Base-by-base conservation (phyloP, 2,888 invertebrate genomes). In the Cerceris ruficornis region DNA sequence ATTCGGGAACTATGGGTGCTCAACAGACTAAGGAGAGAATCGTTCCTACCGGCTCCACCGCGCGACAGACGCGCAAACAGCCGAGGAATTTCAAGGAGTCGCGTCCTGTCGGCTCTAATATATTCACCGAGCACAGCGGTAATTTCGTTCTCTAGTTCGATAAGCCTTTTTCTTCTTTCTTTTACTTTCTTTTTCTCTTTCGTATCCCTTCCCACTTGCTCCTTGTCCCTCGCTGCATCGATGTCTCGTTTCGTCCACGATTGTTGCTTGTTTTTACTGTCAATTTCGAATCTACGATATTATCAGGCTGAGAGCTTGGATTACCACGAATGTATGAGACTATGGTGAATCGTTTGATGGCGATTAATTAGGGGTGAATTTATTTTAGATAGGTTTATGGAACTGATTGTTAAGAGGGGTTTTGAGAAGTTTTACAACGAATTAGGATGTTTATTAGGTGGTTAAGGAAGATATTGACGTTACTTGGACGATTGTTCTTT, bases 111-210 rank as follows among this genome's bases (percentile, higher is more conserved):
- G 96, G 97, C 90, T 96, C 97, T 89, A 98, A 98, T 94, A 97
- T 98, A 93, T 98, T 98, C 93, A 98, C 98, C 54, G 98, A 98
- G 94, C 98, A 98, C 93, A 98, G 96, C 93, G 98, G 98, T 98
- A 94, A 95, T 96, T 69, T 73, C 52, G 41, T 58, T 75, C 59
- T 57, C 75, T 55, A 59, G 70, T 59, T 57, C 28, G 58, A 8
- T 65, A 17, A 52, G 60, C 60, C 58, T 66, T 75, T 75, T 74
- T 65, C 67, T 65, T 69, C 79, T 72, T 79, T 79, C 72, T 57
- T 60, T 68, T 79, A 69, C 70, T 61, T 67, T 58, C 66, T 41
- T 61, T 69, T 84, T 77, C 54, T 70, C 77, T 46, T 11, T 62
- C 55, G 62, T 74, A 69, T 77, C 49, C 50, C 66, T 72, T 50